Evolutionary conservation across 2,113 vertebrate species (phyloP), one percentile per base, ranked within the genome.

Genomic region (Zapornia atra): DNA sequence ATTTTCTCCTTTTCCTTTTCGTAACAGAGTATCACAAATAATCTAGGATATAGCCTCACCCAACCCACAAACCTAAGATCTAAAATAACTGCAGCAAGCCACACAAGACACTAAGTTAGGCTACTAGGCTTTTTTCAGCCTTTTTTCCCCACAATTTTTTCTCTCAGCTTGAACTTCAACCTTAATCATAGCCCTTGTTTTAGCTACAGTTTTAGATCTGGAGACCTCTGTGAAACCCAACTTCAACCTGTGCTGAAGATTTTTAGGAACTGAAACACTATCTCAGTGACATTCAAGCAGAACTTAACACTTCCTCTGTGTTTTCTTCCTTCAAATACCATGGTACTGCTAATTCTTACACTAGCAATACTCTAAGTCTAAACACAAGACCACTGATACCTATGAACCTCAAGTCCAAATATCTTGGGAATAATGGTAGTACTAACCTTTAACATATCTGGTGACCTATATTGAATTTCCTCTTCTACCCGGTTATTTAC

Each of bases 221-320:
- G 29, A 64, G 53, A 88, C 64, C 70, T 94, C 75, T 81, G 28
- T 73, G 64, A 90, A 93, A 95, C 10, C 12, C 31, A 90, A 88
- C 59, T 59, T 70, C 76, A 66, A 10, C 31, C 51, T 70, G 12
- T 46, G 18, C 0, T 65, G 50, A 70, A 33, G 72, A 75, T 38
- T 96, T 95, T 95, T 91, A 78, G 88, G 80, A 84, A 92, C 25
- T 34, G 61, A 89, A 93, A 94, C 28, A 63, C n/a, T 26, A 78
- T 29, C 66, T 94, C 20, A 42, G 38, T 88, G n/a, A 66, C 46
- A 48, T 36, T 77, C 88, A 90, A 92, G 40, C 15, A 88, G 56
- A 94, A 95, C 14, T n/a, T 82, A 61, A 50, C 24, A 31, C 5
- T 90, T 88, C 56, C 51, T 75, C 1, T 0, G 54, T 54, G 19